phyloP scores from a whole-genome alignment of 1,140 invertebrate genomes.

The Neodiprion lecontei region DNA sequence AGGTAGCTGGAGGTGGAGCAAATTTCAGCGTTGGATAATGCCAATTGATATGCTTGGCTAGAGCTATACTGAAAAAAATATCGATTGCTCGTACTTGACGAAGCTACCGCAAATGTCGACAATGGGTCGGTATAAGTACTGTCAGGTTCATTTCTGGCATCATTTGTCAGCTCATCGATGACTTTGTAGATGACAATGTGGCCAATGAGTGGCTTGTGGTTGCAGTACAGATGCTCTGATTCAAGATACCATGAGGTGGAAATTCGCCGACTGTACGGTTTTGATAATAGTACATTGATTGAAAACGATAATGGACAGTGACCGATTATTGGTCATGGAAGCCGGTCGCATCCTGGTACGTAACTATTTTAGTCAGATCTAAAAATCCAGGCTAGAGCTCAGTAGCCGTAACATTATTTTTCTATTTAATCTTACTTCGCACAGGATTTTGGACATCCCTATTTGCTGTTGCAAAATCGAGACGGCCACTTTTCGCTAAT shows the following conservation, averaged over 20 bases:
- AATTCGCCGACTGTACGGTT: conserved; percentile 64
- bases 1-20: conserved; percentile 74
- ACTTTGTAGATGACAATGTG: neutral
- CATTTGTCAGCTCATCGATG: no score
- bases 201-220: no score
- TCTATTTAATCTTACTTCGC: no score
- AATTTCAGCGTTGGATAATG: conserved; percentile 76
- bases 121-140: neutral
- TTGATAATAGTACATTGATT: conserved; percentile 82
- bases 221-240: conserved; percentile 58
- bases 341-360: conserved; percentile 63
- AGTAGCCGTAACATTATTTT: no score
- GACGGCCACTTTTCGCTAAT: conserved; percentile 54
- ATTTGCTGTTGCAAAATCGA: conserved; percentile 59
- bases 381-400: no score
- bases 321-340: conserved; percentile 73
- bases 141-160: no score
- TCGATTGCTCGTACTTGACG: conserved; percentile 67
- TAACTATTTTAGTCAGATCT: no score
- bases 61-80: conserved; percentile 64
- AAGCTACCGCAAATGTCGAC: conserved; percentile 69
- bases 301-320: conserved; percentile 71
- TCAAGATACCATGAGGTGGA: conserved; percentile 60
- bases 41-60: conserved; percentile 65
- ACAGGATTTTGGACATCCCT: conserved; percentile 67